Base-by-base conservation (phyloP, 2,113 vertebrate genomes). In the Istiophorus platypterus region DNA sequence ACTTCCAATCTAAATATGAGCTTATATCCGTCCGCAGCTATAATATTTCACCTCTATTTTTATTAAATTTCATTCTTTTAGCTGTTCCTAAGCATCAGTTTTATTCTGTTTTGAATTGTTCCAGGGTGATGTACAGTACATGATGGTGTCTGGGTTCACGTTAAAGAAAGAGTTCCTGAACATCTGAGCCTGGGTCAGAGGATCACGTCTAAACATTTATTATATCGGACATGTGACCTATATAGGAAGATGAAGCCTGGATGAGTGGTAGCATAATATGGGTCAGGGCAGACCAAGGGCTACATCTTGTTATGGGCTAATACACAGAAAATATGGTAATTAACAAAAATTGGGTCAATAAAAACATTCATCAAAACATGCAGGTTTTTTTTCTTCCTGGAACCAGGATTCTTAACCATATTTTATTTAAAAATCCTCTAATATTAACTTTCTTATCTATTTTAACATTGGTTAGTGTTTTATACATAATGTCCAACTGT, bases 221-320 rank as follows among this genome's bases (percentile, higher is more conserved):
- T 24, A 20, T 47, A 81, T 85, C 49, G 85, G 82, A 87, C 76
- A 75, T 80, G 72, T 91, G 86, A 89, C 89, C 89, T 84, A 90
- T 49, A 92, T 92, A 83, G 15, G 24, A 56, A 56, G 34, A 74
- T 52, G 52, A 80, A 65, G 65, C 29, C 20, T 51, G 71, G 51
- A 67, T 69, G 66, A 81, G 59, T 84, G 58, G 74, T 73, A 69
- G 72, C 45, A 22, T 68, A 63, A 68, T 56, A 39, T 2, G 62
- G 76, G 71, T 63, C 27, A 34, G 34, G 24, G 73, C 64, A 87
- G 47, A 72, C 78, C 68, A 59, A 58, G 3, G 42, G 67, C 74
- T 67, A 70, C 51, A 68, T 59, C 27, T 64, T 52, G 69, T 57
- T 72, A 76, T 54, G 27, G 51, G 49, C 20, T 15, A 62, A 82